Conservation (phyloP, 2,113 vertebrate genomes). For the Struthidea cinerea region DNA sequence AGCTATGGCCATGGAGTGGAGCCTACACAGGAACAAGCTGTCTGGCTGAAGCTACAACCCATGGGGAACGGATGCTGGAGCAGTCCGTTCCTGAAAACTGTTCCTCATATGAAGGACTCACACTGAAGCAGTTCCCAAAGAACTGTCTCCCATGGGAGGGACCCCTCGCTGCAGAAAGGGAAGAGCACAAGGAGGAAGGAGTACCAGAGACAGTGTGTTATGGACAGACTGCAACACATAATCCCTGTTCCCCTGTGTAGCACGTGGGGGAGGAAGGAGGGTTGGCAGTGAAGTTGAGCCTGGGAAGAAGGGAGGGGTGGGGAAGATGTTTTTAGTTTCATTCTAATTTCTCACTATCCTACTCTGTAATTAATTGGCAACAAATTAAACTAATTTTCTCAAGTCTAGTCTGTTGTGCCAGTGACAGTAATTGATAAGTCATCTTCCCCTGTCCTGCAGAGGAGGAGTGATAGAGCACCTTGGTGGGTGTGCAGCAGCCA, state of each 20-base stretch:
- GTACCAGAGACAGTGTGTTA: neutral
- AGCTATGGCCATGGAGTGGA: neutral
- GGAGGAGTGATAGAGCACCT: neutral
- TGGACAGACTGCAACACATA: neutral
- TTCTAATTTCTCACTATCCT: neutral
- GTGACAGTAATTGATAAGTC: neutral
- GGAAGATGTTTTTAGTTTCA: neutral
- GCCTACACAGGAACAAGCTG: neutral
- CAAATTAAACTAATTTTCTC: neutral
- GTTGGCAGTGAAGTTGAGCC: neutral
- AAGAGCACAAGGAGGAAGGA: neutral
- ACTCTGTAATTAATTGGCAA: neutral
- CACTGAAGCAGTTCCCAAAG: neutral
- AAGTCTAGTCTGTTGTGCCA: neutral
- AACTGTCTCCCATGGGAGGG: neutral
- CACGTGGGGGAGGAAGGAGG: fast-evolving
- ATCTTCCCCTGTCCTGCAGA: neutral
- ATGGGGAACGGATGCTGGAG: neutral
- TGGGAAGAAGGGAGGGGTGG: neutral
- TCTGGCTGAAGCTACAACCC: neutral
- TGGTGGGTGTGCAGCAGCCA: neutral
- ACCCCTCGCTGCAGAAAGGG: neutral
- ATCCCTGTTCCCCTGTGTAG: neutral
- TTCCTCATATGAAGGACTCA: neutral
- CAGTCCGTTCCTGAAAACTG: neutral